phyloP scores from a whole-genome alignment of 1,140 invertebrate species.

The Nilaparvata lugens region DNA sequence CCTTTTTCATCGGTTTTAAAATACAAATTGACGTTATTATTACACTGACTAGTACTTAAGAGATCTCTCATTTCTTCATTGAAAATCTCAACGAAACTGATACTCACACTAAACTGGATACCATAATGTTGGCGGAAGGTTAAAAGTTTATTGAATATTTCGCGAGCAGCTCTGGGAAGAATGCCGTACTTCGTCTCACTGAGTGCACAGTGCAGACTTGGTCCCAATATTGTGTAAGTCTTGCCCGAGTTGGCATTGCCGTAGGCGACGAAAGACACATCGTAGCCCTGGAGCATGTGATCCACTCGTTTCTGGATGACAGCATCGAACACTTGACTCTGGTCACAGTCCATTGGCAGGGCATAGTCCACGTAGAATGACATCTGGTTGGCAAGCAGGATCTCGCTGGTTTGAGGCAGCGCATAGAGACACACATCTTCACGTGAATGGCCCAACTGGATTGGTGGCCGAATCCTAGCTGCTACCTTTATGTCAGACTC shows the following conservation, averaged over 20 bases:
- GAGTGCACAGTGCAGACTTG: neutral
- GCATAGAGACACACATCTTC: neutral
- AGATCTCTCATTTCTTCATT: conserved; percentile 9
- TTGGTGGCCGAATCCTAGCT: neutral
- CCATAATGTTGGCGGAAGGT: neutral
- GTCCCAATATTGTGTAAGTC: conserved; percentile 10
- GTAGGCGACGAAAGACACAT: conserved; percentile 10
- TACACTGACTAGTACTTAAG: neutral
- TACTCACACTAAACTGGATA: conserved; percentile 11
- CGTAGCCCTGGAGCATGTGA: conserved; percentile 8
- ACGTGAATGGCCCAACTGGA: neutral
- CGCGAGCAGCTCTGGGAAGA: conserved; percentile 1
- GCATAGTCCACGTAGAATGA: conserved; percentile 1
- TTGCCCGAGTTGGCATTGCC: conserved; percentile 10
- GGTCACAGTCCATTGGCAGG: neutral
- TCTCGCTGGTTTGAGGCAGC: neutral
- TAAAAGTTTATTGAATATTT: conserved; percentile 10
- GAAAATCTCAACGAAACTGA: conserved; percentile 11
- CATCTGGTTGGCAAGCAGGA: neutral
- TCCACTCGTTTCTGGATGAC: neutral
- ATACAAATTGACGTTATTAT: neutral
- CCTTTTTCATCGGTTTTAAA: neutral
- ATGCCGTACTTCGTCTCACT: conserved; percentile 7
- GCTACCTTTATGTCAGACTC: neutral
- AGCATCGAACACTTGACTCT: neutral